Evolutionary conservation across 2,113 vertebrate species (phyloP).

Genomic region (Diphyllodes magnificus): DNA sequence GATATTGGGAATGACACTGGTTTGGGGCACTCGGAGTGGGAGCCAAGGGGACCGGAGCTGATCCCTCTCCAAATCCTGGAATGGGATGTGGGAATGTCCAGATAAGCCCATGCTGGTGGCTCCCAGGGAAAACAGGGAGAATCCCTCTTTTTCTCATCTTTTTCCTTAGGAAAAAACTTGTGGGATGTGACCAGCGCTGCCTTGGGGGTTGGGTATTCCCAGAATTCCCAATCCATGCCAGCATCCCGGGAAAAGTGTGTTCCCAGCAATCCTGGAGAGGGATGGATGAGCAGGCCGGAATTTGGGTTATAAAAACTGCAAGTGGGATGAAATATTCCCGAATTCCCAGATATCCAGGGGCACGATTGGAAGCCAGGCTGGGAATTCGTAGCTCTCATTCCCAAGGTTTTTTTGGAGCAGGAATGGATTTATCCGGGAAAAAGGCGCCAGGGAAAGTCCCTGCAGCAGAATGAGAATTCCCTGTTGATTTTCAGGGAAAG

Average conservation of each 20-base stretch:
- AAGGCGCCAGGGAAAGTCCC: not conserved
- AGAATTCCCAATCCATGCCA: not conserved
- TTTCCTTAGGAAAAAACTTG: not conserved
- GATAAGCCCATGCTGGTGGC: rapidly evolving
- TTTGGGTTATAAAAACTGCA: not conserved
- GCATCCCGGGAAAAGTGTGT: not conserved
- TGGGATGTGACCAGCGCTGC: rapidly evolving
- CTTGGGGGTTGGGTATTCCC: not conserved
- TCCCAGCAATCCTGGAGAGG: not conserved
- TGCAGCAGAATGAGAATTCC: not conserved
- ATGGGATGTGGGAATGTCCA: not conserved
- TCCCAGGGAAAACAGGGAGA: not conserved
- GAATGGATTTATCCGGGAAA: not conserved
- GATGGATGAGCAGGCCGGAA: not conserved
- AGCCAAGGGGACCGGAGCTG: rapidly evolving
- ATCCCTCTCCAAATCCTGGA: not conserved
- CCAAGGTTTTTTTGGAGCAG: not conserved
- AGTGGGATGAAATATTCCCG: rapidly evolving
- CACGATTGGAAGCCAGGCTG: not conserved
- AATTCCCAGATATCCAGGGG: rapidly evolving
- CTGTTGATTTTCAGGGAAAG: not conserved
- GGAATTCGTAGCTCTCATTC: not conserved
- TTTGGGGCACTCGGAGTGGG: not conserved
- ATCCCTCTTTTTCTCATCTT: rapidly evolving
- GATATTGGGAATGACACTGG: rapidly evolving